Evolutionary conservation across 2,113 vertebrate species (phyloP), one percentile per base, ranked within the genome.

Genomic region (Jaculus jaculus): DNA sequence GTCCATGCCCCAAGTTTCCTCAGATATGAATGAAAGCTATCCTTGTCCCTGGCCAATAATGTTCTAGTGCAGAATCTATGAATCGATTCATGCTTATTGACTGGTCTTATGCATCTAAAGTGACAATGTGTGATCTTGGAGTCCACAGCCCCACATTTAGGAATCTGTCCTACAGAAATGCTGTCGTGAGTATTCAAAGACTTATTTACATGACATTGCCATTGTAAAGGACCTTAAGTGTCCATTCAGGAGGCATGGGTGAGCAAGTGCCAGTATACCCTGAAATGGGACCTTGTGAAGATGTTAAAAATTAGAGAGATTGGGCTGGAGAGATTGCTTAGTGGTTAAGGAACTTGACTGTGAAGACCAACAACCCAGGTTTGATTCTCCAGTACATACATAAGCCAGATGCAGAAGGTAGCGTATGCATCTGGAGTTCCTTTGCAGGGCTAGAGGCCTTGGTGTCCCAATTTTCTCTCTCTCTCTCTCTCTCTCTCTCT

Each of bases 231-330:
- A 8, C 30, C 72, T 51, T 21, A 16, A 16, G 20, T 60, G 82
- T 34, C 65, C 4, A 1, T 13, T 5, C 11, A 0, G 1, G 28
- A 72, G 34, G 66, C 47, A 32, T 0, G 2, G 34, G 37, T 18
- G 28, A 7, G 0, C 30, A 15, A 18, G 0, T 13, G 0, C 1
- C 7, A 73, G 28, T 18, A 2, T 1, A 32, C 8, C 60, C 4
- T 24, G 7, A 37, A 9, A 42, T 18, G 47, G 42, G 66, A 28
- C 42, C 39, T 69, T 7, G 18, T 18, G 23, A 12, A 47, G 32
- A 30, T 81, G 28, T 66, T 30, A 24, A 21, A 68, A 32, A 69
- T 32, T 60, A 37, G 28, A 78, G 80, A 63, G 13, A 39, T 63
- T 47, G 42, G 42, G 42, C 42, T 47, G 42, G 42, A 47, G 42